phyloP scores from a whole-genome alignment of 1,140 invertebrate species.

The Acromyrmex echinatior region DNA sequence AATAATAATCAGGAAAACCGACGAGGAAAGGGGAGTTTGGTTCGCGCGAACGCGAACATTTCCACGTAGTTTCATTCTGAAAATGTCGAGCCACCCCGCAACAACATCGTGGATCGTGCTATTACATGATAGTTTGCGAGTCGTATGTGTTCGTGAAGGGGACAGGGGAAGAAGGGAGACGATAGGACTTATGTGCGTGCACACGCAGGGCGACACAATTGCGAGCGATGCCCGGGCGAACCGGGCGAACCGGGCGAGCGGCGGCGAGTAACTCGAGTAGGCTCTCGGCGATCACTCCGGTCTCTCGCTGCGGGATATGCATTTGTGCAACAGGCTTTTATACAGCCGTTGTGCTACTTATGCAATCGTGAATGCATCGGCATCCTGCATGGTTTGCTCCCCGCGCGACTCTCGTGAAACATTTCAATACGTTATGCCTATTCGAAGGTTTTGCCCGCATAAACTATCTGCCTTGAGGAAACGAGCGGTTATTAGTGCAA shows the following conservation, averaged over 20 bases:
- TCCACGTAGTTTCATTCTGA: constrained; percentile 40
- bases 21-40: not conserved
- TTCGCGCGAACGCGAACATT: constrained; percentile 26
- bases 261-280: constrained; percentile 76
- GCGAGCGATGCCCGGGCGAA: constrained; percentile 63
- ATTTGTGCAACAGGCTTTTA: constrained; percentile 77
- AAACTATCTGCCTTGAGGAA: constrained; percentile 55
- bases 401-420: constrained; percentile 30
- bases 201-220: constrained; percentile 71
- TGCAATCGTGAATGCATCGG: constrained; percentile 75
- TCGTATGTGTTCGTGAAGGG: constrained; percentile 22
- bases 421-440: constrained; percentile 56
- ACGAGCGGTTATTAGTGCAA: constrained; percentile 32
- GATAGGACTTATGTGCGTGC: constrained; percentile 45
- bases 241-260: constrained; percentile 48
- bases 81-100: constrained; percentile 52
- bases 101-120: constrained; percentile 63
- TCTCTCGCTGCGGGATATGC: constrained; percentile 76
- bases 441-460: constrained; percentile 40
- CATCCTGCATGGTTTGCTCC: constrained; percentile 21
- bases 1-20: constrained; percentile 66
- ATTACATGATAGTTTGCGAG: constrained; percentile 73
- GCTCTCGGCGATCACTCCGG: constrained; percentile 70
- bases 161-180: constrained; percentile 2
- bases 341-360: constrained; percentile 75